Conservation (phyloP, 2,113 vertebrate species). For the Mystacornis crossleyi region DNA sequence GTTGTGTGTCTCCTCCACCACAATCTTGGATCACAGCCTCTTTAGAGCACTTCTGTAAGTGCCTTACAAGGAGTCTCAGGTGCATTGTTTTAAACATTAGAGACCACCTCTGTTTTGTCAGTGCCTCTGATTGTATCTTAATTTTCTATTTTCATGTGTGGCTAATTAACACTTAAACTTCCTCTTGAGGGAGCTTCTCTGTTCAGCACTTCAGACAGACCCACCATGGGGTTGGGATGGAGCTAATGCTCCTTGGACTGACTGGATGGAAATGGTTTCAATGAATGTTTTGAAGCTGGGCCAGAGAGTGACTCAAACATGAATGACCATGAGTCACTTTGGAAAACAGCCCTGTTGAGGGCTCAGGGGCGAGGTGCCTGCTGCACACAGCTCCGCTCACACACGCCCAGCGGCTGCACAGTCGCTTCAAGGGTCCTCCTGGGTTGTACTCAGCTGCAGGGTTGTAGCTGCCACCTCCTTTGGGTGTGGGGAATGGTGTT, state of each 20-base stretch:
- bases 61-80: background rate
- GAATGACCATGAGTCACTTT: constrained; percentile 60
- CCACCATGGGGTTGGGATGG: background rate
- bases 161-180: background rate
- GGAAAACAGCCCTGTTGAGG: background rate
- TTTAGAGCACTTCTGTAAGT: background rate
- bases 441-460: background rate
- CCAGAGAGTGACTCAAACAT: constrained; percentile 58
- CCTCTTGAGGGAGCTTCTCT: background rate
- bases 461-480: background rate
- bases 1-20: background rate
- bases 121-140: background rate
- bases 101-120: background rate
- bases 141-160: background rate
- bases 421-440: background rate
- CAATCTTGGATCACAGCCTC: background rate
- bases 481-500: accelerated
- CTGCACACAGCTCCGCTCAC: background rate
- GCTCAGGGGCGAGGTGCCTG: background rate
- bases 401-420: accelerated
- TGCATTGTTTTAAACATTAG: background rate
- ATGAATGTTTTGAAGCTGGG: constrained; percentile 20
- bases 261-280: constrained; percentile 15
- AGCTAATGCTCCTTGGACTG: background rate
- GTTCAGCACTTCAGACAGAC: background rate